Evolutionary conservation across 2,113 vertebrate species (phyloP).

Genomic region (Sander lucioperca): DNA sequence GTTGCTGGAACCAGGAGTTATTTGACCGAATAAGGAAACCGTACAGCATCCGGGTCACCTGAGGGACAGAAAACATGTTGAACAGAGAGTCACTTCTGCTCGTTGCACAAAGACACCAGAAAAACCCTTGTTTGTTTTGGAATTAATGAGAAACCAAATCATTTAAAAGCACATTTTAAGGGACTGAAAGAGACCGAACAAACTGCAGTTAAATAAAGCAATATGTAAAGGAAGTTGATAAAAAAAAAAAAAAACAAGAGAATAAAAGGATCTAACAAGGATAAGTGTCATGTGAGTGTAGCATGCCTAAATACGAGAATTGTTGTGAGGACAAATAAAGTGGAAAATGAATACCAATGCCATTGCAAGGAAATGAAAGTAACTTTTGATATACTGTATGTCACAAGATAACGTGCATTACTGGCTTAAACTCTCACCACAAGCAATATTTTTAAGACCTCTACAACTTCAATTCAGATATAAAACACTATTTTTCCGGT

Average conservation of each 20-base stretch:
- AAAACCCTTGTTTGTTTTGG: neutral
- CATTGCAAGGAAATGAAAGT: too few relatives aligned
- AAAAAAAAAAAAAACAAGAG: neutral
- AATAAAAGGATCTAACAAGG: neutral
- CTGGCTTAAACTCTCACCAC: neutral
- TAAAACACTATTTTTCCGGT: neutral
- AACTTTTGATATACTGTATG: neutral
- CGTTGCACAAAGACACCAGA: neutral
- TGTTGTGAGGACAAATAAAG: too few relatives aligned
- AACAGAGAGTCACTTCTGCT: neutral
- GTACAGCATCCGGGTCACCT: slow-evolving; percentile 92
- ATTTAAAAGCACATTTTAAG: neutral
- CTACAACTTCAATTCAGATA: neutral
- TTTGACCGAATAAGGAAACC: slow-evolving; percentile 91
- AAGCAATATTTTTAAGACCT: neutral
- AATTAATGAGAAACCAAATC: neutral
- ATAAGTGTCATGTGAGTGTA: neutral
- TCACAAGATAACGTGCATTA: neutral
- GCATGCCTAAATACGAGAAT: neutral
- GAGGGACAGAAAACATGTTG: slow-evolving; percentile 22
- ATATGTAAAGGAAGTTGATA: neutral
- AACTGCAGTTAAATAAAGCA: neutral
- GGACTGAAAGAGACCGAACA: neutral
- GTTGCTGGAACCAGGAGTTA: slow-evolving; percentile 93
- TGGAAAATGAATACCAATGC: neutral